phyloP scores from a whole-genome alignment of 37 sponge, comb jelly and placozoan genomes.

The Diacarnus erythraeanus region DNA sequence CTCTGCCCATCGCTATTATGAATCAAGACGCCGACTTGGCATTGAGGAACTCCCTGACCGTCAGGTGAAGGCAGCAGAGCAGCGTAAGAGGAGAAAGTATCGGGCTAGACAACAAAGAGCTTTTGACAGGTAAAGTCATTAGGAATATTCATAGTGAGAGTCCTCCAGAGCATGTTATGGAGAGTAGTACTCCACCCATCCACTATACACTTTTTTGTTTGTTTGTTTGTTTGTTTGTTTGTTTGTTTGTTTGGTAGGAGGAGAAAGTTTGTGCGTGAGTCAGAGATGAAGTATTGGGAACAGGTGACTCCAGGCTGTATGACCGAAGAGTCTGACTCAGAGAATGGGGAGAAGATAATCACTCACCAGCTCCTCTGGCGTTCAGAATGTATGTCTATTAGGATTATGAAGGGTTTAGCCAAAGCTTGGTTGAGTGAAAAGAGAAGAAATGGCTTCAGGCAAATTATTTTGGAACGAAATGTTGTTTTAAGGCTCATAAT shows the following conservation, averaged over 20 bases:
- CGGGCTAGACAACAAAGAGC: conserved; percentile 79
- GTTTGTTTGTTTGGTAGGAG: conserved; percentile 22
- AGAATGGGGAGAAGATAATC: conserved; percentile 77
- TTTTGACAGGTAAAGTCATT: conserved; percentile 27
- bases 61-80: conserved; percentile 78
- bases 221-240: background rate
- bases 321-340: conserved; percentile 81
- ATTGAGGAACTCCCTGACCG: conserved; percentile 83
- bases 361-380: conserved; percentile 82
- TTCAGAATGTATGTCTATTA: conserved; percentile 60
- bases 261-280: conserved; percentile 67
- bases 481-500: no score
- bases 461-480: no score
- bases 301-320: conserved; percentile 69
- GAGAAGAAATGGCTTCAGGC: no score
- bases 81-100: conserved; percentile 82
- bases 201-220: background rate
- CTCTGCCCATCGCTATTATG: conserved; percentile 83
- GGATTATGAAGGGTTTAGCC: no score
- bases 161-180: no score
- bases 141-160: no score
- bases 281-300: conserved; percentile 69
- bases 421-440: no score
- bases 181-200: no score
- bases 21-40: conserved; percentile 76